Evolutionary conservation across 1,140 invertebrate genomes (phyloP), one percentile per base, ranked within the genome.

Genomic region (Drosophila pruinosa): DNA sequence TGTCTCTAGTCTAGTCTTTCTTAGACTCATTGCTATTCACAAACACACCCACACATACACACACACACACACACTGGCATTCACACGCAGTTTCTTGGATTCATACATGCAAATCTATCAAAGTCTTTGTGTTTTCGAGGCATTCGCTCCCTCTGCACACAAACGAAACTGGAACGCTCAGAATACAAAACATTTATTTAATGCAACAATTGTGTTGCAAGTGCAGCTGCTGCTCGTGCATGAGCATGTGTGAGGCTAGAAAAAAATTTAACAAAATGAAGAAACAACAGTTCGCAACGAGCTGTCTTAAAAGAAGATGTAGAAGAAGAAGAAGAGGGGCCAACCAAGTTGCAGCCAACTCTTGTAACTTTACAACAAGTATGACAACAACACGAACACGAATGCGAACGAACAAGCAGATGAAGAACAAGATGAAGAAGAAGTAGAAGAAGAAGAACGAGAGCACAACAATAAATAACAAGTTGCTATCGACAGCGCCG

Each of bases 201-300:
- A 85, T 86, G 81, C 82, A 77, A 86, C 77, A 81, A 85, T 85
- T 85, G 77, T 81, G 73, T 77, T 70, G 82, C 75, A 81, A 72
- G 68, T 75, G 73, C 80, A 86, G 73, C 54, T 74, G 77, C 59
- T 31, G 36, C 45, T 26, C 47, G 8, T n/a, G 24, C 47, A 50
- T 39, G 21, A 6, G 31, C 38, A 14, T 10, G 36, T 36, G 24
- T 34, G 21, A 15, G 28, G n/a, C 19, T 15, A 56, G 26, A 56
- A 61, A 56, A 61, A 22, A 47, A 22, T 58, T 36, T 14, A 52
- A 64, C 31, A 53, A 54, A 63, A 53, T 48, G 31, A 43, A 67
- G 47, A 67, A 67, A 72, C 54, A 59, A 54, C 38, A 36, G 47
- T 31, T 36, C 26, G 36, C 12, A 58, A 52, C 52, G 28, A 48